Evolutionary conservation across 1,140 invertebrate species (phyloP).

Genomic region (Drosophila micromelanica): DNA sequence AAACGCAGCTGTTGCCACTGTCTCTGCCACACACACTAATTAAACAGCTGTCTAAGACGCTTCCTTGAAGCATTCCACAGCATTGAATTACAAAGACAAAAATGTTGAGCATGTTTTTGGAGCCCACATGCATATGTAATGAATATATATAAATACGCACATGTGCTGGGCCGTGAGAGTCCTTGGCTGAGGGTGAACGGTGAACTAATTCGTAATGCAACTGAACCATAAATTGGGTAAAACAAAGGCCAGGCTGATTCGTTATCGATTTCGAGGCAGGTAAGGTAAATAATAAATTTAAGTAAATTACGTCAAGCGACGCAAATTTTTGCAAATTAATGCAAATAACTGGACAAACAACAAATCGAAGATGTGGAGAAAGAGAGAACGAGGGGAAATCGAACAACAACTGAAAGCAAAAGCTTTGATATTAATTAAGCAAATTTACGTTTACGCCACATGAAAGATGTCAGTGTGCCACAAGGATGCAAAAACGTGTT

Average conservation of each 20-base stretch:
- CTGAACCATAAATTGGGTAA: slow-evolving; percentile 24
- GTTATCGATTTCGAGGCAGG: slow-evolving; percentile 58
- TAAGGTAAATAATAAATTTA: slow-evolving; percentile 72
- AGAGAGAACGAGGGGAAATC: neutral
- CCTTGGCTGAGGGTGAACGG: slow-evolving; percentile 34
- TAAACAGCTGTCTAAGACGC: slow-evolving; percentile 60
- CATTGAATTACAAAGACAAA: slow-evolving; percentile 41
- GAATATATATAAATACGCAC: neutral
- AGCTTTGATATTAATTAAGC: slow-evolving; percentile 74
- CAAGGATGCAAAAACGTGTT: slow-evolving; percentile 75
- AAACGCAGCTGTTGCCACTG: slow-evolving; percentile 51
- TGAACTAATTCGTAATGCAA: slow-evolving; percentile 18
- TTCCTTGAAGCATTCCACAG: slow-evolving; percentile 44
- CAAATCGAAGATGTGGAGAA: neutral
- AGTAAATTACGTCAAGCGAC: slow-evolving; percentile 67
- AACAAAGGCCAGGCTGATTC: slow-evolving; percentile 58
- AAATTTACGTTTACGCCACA: slow-evolving; percentile 53
- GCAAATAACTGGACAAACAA: slow-evolving; percentile 65
- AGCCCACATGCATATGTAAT: neutral
- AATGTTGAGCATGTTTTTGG: neutral
- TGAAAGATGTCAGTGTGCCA: slow-evolving; percentile 79
- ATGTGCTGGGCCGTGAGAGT: slow-evolving; percentile 17
- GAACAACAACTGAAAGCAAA: slow-evolving; percentile 56
- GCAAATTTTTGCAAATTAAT: slow-evolving; percentile 74
- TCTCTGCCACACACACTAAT: slow-evolving; percentile 41